Evolutionary conservation across 2,888 invertebrate species (phyloP).

Genomic region (Corythucha ciliata): DNA sequence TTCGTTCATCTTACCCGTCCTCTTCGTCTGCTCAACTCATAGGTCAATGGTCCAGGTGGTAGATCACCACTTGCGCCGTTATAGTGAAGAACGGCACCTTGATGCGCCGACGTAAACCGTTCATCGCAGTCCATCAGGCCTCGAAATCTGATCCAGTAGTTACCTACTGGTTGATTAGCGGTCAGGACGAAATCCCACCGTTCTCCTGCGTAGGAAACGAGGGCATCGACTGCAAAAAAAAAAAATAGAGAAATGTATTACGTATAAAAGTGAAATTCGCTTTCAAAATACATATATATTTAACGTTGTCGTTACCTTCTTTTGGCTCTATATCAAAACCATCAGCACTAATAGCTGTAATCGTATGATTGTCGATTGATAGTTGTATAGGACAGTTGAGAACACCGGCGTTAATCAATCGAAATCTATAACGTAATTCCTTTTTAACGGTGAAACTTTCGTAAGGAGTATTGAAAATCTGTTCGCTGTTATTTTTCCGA

Average conservation of each 20-base stretch:
- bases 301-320: conserved; percentile 60
- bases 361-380: conserved; percentile 71
- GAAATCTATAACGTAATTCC: conserved; percentile 72
- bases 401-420: conserved; percentile 76
- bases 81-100: conserved; percentile 55
- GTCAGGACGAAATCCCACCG: conserved; percentile 73
- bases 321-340: conserved; percentile 67
- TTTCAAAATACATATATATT: background rate
- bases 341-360: conserved; percentile 68
- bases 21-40: conserved; percentile 3
- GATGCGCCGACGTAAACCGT: conserved; percentile 54
- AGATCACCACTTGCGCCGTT: background rate
- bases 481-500: too few relatives aligned
- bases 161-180: conserved; percentile 58
- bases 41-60: conserved; percentile 4
- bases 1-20: conserved; percentile 3
- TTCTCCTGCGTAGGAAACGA: conserved; percentile 81
- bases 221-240: conserved; percentile 49
- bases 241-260: too few relatives aligned
- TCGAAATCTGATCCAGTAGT: conserved; percentile 70
- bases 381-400: conserved; percentile 78
- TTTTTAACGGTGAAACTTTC: too few relatives aligned
- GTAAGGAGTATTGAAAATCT: too few relatives aligned
- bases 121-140: conserved; percentile 84
- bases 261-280: background rate